Conservation (phyloP, 2,888 invertebrate species). For the Euspilapteryx auroguttella region DNA sequence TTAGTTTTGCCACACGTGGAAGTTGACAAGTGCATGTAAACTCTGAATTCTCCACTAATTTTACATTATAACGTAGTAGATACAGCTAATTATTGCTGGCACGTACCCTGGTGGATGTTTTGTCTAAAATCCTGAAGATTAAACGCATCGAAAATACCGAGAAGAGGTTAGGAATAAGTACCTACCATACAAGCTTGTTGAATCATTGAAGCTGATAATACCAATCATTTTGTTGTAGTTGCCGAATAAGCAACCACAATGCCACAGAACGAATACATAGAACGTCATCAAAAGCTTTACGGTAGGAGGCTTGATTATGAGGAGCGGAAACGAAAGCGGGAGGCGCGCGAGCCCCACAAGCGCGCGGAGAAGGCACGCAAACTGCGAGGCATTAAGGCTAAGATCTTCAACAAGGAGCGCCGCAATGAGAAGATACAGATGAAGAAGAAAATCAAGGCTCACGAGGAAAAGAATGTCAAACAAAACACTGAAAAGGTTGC, state of each 20-base stretch:
- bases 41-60: too few relatives aligned
- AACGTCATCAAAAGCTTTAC: slow-evolving; percentile 93
- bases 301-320: slow-evolving; percentile 97
- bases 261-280: slow-evolving; percentile 99
- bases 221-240: slow-evolving; percentile 61
- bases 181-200: too few relatives aligned
- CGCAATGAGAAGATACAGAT: slow-evolving; percentile 98
- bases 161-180: too few relatives aligned
- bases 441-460: slow-evolving; percentile 97
- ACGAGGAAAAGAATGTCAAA: slow-evolving; percentile 92
- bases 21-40: too few relatives aligned
- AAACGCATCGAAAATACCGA: too few relatives aligned
- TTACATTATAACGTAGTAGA: too few relatives aligned
- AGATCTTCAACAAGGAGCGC: slow-evolving; percentile 94
- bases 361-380: slow-evolving; percentile 88
- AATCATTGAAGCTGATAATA: too few relatives aligned
- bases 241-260: slow-evolving; percentile 66
- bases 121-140: too few relatives aligned
- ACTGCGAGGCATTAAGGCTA: slow-evolving; percentile 94
- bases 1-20: too few relatives aligned
- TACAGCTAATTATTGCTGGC: too few relatives aligned
- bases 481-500: slow-evolving; percentile 82
- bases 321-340: slow-evolving; percentile 92
- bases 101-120: too few relatives aligned
- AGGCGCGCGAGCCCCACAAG: slow-evolving; percentile 92